Conservation (phyloP, 1,140 invertebrate species). For the Hypothenemus hampei region DNA sequence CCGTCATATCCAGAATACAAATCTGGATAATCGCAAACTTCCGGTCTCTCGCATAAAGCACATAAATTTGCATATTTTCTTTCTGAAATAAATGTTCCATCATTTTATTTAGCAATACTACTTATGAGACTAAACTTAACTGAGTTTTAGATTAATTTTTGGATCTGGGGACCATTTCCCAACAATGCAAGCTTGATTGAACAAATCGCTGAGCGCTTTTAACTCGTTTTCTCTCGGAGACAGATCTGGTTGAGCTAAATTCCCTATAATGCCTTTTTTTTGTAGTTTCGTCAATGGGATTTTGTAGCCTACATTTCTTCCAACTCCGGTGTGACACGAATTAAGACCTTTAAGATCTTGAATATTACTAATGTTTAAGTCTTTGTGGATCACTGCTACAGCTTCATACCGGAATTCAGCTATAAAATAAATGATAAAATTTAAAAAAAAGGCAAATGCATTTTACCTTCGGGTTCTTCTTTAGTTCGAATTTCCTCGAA, state of each 20-base stretch:
- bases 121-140: slow-evolving; percentile 50
- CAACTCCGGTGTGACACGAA: slow-evolving; percentile 76
- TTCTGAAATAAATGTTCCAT: slow-evolving; percentile 46
- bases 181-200: slow-evolving; percentile 70
- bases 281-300: slow-evolving; percentile 68
- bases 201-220: slow-evolving; percentile 64
- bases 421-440: slow-evolving; percentile 32
- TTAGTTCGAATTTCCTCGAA: slow-evolving; percentile 66
- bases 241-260: slow-evolving; percentile 59
- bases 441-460: background rate
- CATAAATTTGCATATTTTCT: slow-evolving; percentile 68
- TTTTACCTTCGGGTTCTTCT: slow-evolving; percentile 55
- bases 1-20: slow-evolving; percentile 78
- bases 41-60: slow-evolving; percentile 65
- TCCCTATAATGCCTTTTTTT: slow-evolving; percentile 59
- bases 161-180: slow-evolving; percentile 73
- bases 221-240: slow-evolving; percentile 72
- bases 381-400: slow-evolving; percentile 69
- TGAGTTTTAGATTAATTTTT: slow-evolving; percentile 60
- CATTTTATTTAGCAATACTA: background rate
- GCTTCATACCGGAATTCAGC: slow-evolving; percentile 72
- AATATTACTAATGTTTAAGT: slow-evolving; percentile 57
- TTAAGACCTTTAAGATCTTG: slow-evolving; percentile 63
- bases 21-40: slow-evolving; percentile 75
- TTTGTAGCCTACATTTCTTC: slow-evolving; percentile 75